These are phyloP conservation scores for Salmo trutta DNA, from an alignment of 2,797 vertebrate species.

Conservation along the genomic window DNA sequence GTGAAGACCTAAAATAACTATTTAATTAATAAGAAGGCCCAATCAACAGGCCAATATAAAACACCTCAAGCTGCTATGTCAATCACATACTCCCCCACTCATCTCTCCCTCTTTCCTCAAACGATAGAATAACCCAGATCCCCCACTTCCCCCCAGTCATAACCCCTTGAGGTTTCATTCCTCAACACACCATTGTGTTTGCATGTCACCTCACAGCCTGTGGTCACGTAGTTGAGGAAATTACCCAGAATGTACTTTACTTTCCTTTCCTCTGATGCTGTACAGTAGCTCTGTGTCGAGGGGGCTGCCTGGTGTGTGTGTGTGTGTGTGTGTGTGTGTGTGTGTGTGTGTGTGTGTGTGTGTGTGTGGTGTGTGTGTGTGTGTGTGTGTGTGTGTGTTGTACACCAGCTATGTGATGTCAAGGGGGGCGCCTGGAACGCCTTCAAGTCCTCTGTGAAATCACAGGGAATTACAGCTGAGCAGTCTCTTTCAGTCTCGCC, in stretches of 20 bases:
- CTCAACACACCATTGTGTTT: background rate
- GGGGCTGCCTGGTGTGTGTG: background rate
- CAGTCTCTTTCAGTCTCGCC: conserved; percentile 40
- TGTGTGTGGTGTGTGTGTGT: conserved; percentile 13
- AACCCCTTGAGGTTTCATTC: background rate
- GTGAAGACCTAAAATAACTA: background rate
- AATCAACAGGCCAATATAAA: background rate
- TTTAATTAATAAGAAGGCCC: background rate
- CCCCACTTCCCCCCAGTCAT: background rate
- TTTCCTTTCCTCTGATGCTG: background rate
- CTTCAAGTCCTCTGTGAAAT: conserved; percentile 51
- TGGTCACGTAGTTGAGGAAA: background rate
- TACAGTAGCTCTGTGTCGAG: background rate
- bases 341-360: conserved; percentile 23
- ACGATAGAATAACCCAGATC: background rate
- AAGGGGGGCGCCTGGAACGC: background rate
- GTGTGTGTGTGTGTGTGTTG: conserved; percentile 18
- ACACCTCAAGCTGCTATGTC: background rate
- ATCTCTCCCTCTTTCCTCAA: background rate
- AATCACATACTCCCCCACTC: background rate
- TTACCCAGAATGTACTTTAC: conserved; percentile 1
- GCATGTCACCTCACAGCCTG: background rate
- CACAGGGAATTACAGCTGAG: conserved; percentile 54
- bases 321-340: conserved; percentile 17
- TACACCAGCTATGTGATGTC: background rate